Evolutionary conservation across 2,797 vertebrate species (phyloP), one percentile per base, ranked within the genome.

Genomic region (Micromesistius poutassou): DNA sequence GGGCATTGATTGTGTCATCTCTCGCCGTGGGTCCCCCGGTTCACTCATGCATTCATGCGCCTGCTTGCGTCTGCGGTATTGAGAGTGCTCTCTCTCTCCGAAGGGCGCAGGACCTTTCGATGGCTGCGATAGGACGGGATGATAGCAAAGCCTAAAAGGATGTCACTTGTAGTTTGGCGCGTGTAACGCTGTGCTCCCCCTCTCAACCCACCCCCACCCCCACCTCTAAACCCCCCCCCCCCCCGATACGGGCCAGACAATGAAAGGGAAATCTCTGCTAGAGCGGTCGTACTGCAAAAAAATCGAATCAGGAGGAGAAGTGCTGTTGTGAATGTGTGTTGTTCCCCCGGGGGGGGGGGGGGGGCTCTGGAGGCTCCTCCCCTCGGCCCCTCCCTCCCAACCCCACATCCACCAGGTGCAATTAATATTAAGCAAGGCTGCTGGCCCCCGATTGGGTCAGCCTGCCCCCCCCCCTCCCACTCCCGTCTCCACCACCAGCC

Each of bases 381-480:
- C 84, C 82, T 22, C 83, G 55, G 72, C 86, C 33, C 33, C 33
- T 35, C 83, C 76, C 87, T 80, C 86, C 80, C 86, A 90, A 90
- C 90, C 88, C 85, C 80, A 82, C 78, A 66, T 76, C 83, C 84
- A 86, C 89, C 66, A 94, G 93, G 96, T 95, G 93, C 95, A 93
- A 96, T 97, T 96, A 96, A 92, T 94, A 94, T 89, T 84, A 93
- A 95, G 90, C 94, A 89, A 90, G 80, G 91, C 88, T 81, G 79
- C 82, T 19, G 87, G 86, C 84, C 86, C 81, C 88, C 81, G 22
- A 62, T 62, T 62, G 50, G 50, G 4, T 62, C 22, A n/a, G 50
- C 50, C 62, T 13, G 40, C 5, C 6, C 4, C 68, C 9, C 90
- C 85, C 81, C 62, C 62, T 3, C 62, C 62, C 82, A 89, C 91